Base-by-base conservation (phyloP, 2,888 invertebrate genomes). In the Bhutanitis thaidina region DNA sequence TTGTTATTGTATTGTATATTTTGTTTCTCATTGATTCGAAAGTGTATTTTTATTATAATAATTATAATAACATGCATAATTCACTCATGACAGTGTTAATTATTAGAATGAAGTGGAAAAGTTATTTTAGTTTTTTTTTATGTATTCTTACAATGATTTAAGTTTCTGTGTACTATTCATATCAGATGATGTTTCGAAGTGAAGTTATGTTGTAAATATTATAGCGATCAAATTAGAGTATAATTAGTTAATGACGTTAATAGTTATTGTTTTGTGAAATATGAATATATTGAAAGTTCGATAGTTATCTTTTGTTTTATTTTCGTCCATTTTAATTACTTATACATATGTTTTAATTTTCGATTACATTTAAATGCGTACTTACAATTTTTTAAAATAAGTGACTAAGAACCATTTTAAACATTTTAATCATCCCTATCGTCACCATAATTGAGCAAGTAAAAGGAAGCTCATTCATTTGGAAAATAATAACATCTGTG, bases 201-300 rank as follows among this genome's bases (percentile, higher is more conserved):
- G 39, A 43, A 50, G 52, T 60, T 64, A 61, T 63, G 65, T 74
- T 86, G 86, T 87, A 86, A 80, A 86, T 87, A 86, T 74, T 62
- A 63, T 76, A 77, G 69, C 69, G 67, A 77, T 66, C 63, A 41
- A 52, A 61, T 62, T 67, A 79, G 77, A 70, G 61, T 61, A 52
- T 77, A 77, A 67, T 70, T 69, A 74, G 69, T 63, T 74, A 77
- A 69, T 64, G 71, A 70, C 69, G 80, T 80, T 80, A 74, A 61
- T 76, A 82, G 80, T 84, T 85, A 83, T 83, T 87, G 83, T 87
- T 88, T 85, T 85, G 76, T 81, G 81, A 83, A 74, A 80, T 79
- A 77, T 82, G 82, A 86, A 85, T 86, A 87, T 87, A 86, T 85
- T 82, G 81, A 85, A 83, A 84, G 84, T 86, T 87, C 74, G 72